Evolutionary conservation across 2,797 vertebrate species (phyloP), one percentile per base, ranked within the genome.

Genomic region (Phyllotis vaccarum): DNA sequence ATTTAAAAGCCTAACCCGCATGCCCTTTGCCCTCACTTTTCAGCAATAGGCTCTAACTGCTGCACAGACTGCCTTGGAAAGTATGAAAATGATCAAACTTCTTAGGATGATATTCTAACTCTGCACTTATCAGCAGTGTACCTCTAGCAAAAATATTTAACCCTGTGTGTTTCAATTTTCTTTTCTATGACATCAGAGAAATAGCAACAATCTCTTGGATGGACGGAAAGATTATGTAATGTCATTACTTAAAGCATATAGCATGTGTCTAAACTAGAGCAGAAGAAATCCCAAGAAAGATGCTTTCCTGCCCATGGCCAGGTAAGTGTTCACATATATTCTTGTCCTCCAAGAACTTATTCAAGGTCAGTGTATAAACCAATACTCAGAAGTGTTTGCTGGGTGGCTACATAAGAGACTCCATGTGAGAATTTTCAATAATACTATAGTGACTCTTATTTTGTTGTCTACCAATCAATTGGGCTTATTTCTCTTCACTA

Each of bases 351-450:
- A 89, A 89, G 54, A 72, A 34, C 72, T 52, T 64, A 79, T 49
- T 92, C 62, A 49, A 86, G 56, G 40, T 21, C 5, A 64, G 1
- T 27, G 3, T 22, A 74, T 31, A 75, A 82, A 78, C n/a, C 49
- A 91, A 8, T 13, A 21, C 54, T 89, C 46, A 17, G 66, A 43
- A 86, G 58, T 24, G 21, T 52, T 66, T 81, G 40, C 54, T 66
- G 31, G 40, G 8, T n/a, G 11, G 1, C 16, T 89, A 12, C 66
- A 75, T 92, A 75, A 43, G 37, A n/a, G 52, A 74, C 56, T 81
- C 52, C 54, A 54, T 83, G 81, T 72, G 80, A 75, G n/a, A 76
- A 37, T 81, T 86, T 94, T 75, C 60, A 90, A 60, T 40, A 66
- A 52, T 68, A 70, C 68, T 60, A 76, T 86, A 62, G 24, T 52